Conservation (phyloP, 2,113 vertebrate species). For the sheep (Ovis aries) region DNA sequence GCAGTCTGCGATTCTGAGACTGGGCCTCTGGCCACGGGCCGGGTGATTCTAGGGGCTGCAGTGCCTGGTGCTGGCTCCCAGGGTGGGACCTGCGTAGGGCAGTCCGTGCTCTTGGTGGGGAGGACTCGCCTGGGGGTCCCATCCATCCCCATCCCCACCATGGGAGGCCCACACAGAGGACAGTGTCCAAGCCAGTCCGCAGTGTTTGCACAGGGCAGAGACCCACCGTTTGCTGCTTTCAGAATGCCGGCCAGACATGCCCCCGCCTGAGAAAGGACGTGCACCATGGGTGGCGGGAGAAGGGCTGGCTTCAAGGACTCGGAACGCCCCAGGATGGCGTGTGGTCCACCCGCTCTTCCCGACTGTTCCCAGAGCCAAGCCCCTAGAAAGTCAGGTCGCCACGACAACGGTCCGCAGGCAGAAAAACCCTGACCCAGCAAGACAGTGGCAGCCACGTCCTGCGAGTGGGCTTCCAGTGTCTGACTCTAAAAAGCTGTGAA, state of each 20-base stretch:
- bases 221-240: accelerated
- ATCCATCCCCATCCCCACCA: accelerated
- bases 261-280: accelerated
- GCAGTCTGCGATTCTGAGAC: too few relatives aligned
- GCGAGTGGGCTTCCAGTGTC: accelerated
- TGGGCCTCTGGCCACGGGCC: accelerated
- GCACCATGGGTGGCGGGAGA: accelerated
- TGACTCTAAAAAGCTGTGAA: neutral
- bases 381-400: neutral
- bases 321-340: accelerated
- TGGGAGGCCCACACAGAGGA: neutral
- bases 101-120: accelerated
- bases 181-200: accelerated
- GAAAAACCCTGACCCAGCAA: neutral
- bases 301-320: accelerated
- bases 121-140: neutral
- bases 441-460: accelerated
- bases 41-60: accelerated
- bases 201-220: accelerated
- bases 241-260: accelerated
- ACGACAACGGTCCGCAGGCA: accelerated
- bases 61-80: accelerated
- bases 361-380: accelerated
- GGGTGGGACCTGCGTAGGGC: neutral
- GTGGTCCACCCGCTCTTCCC: accelerated